Conservation (phyloP, 2,888 invertebrate genomes). For the Xylocampa areola region DNA sequence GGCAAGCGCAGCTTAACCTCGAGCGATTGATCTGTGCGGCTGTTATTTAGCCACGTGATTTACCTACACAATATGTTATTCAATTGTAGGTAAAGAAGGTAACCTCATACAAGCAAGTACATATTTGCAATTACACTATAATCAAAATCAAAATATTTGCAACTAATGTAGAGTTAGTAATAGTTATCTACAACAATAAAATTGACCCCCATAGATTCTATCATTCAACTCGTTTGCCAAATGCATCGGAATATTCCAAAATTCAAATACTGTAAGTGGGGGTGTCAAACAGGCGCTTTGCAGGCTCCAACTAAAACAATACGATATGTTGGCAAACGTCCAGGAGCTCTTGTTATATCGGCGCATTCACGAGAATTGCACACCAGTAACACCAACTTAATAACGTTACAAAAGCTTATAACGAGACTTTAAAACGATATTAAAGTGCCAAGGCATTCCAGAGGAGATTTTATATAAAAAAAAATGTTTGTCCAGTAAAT, state of each 20-base stretch:
- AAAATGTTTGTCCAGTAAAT: no score
- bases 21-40: no score
- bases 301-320: constrained; percentile 19
- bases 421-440: constrained; percentile 5
- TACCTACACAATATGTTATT: no score
- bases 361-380: constrained; percentile 20
- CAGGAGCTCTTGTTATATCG: constrained; percentile 21
- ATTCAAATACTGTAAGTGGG: background rate
- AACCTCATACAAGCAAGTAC: no score
- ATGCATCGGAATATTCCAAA: background rate
- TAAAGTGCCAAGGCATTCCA: background rate
- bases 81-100: no score
- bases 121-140: no score
- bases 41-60: no score
- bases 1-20: no score
- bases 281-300: constrained; percentile 5
- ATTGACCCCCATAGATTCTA: no score
- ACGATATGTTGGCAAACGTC: constrained; percentile 26
- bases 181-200: no score
- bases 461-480: background rate
- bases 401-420: background rate
- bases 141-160: no score
- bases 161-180: no score
- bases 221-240: background rate
- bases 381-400: constrained; percentile 11